phyloP scores from a whole-genome alignment of 2,888 invertebrate species.

The Hecatera dysodea region DNA sequence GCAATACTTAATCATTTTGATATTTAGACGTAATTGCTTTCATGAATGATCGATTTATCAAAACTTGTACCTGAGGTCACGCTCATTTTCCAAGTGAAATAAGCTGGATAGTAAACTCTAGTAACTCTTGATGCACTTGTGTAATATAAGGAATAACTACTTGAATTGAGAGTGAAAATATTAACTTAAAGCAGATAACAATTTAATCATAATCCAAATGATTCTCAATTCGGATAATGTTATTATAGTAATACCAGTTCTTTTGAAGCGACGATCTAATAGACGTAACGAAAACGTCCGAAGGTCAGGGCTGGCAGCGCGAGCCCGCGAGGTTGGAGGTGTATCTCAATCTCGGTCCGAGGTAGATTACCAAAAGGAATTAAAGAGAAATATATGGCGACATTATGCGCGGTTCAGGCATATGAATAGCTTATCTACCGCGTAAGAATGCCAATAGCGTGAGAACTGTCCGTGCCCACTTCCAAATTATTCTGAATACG shows the following conservation, averaged over 20 bases:
- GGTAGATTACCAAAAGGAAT: conserved; percentile 51
- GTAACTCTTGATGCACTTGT: conserved; percentile 1
- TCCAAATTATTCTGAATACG: conserved; percentile 88
- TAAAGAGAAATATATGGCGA: conserved; percentile 65
- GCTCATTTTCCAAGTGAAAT: conserved; percentile 26
- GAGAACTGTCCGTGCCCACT: conserved; percentile 84
- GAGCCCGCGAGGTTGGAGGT: conserved; percentile 35
- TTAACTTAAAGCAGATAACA: conserved; percentile 44
- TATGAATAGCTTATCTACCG: conserved; percentile 71
- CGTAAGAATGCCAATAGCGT: conserved; percentile 84
- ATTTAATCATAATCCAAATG: conserved; percentile 54
- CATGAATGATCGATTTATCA: conserved; percentile 58
- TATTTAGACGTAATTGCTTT: conserved; percentile 63
- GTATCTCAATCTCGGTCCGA: conserved; percentile 36
- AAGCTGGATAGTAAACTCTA: conserved; percentile 24
- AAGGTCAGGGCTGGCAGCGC: conserved; percentile 49
- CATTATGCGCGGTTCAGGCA: conserved; percentile 67
- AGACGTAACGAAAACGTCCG: conserved; percentile 41
- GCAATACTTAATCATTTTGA: conserved; percentile 61
- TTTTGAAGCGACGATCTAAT: conserved; percentile 46
- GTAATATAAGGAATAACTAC: conserved; percentile 15
- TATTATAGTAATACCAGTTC: conserved; percentile 57
- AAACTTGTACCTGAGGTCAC: conserved; percentile 43
- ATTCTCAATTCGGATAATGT: conserved; percentile 48
- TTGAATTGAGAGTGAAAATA: conserved; percentile 33